These are phyloP conservation scores for Cairina moschata DNA, from an alignment of 2,113 vertebrate genomes.

Conservation along the genomic window DNA sequence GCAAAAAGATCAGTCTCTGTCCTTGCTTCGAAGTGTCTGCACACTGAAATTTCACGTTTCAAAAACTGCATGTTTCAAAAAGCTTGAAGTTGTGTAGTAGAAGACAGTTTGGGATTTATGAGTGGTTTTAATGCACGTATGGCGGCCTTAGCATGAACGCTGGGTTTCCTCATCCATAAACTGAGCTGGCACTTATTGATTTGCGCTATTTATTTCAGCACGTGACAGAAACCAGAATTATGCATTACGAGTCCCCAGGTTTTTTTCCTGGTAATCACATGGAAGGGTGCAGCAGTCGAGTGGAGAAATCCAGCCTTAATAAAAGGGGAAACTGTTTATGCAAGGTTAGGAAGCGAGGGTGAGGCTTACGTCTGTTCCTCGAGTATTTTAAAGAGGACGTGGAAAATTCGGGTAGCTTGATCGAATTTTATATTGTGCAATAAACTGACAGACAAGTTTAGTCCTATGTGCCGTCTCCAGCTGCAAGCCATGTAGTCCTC, in stretches of 20 bases:
- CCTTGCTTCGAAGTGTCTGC: rapidly evolving
- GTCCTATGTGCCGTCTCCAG: neutral
- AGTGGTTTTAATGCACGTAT: neutral
- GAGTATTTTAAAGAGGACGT: neutral
- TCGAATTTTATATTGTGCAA: neutral
- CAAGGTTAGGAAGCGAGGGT: rapidly evolving
- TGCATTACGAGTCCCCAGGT: neutral
- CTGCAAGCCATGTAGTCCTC: rapidly evolving
- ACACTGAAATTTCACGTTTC: neutral
- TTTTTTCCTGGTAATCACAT: neutral
- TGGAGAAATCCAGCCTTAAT: neutral
- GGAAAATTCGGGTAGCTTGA: neutral
- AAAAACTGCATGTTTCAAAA: neutral
- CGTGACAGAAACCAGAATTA: neutral
- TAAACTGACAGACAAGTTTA: rapidly evolving
- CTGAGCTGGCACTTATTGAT: neutral
- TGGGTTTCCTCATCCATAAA: neutral
- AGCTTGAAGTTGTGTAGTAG: neutral
- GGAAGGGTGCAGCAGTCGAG: neutral
- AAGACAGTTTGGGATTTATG: neutral
- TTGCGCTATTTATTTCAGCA: neutral
- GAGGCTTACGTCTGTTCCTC: neutral
- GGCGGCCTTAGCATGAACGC: neutral
- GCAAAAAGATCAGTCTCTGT: neutral
- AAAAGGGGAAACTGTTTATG: neutral